phyloP scores from a whole-genome alignment of 2,113 vertebrate genomes.

The Chaetorhynchus papuensis region DNA sequence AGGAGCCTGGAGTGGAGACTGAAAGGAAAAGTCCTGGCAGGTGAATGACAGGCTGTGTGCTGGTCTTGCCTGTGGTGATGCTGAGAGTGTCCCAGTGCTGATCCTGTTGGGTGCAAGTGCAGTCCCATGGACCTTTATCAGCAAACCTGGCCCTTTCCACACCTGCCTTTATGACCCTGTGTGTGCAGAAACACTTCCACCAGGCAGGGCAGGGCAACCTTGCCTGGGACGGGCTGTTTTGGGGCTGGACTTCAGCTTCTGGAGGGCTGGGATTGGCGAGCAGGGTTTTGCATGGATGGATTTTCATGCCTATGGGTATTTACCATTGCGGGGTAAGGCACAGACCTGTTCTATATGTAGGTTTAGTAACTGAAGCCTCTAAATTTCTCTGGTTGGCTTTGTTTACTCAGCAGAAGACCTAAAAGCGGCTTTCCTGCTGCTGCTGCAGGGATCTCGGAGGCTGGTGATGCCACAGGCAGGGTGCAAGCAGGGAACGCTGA shows the following conservation, averaged over 20 bases:
- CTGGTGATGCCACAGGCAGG: background rate
- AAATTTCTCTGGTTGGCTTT: background rate
- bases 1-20: background rate
- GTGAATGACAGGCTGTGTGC: background rate
- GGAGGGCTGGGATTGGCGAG: background rate
- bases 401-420: constrained; percentile 26
- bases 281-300: background rate
- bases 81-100: background rate
- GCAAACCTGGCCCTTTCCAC: background rate
- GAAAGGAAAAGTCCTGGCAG: background rate
- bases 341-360: background rate
- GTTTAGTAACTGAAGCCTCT: background rate
- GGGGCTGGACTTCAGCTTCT: background rate
- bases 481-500: background rate
- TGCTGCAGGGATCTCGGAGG: background rate
- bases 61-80: background rate
- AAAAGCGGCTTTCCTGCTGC: background rate
- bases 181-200: background rate
- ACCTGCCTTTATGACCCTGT: background rate
- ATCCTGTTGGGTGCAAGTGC: background rate
- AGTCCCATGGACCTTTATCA: background rate
- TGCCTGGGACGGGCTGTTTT: background rate
- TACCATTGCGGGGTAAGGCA: background rate
- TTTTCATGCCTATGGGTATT: background rate
- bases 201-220: background rate